Conservation (phyloP, 1,140 invertebrate genomes). For the Apis mellifera region Amel_HAv3.1 CM009932.2:11441501-11442000, state of each 20-base stretch:
- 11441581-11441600: conserved; percentile 81
- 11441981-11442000: too few species aligned
- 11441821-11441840: neutral
- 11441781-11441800: neutral
- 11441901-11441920: too few species aligned
- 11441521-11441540: neutral
- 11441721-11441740: neutral
- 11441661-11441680: conserved; percentile 58
- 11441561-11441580: conserved; percentile 81
- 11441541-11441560: conserved; percentile 39
- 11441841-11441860: too few species aligned
- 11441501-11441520: neutral
- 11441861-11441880: too few species aligned
- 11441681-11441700: conserved; percentile 31
- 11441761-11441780: neutral
- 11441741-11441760: neutral
- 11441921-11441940: too few species aligned
- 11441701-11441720: conserved; percentile 4
- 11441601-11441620: conserved; percentile 76
- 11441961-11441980: too few species aligned
- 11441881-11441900: neutral
- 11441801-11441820: too few species aligned
- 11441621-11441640: conserved; percentile 58
- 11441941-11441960: too few species aligned
- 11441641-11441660: conserved; percentile 64